Evolutionary conservation across 2,888 invertebrate species (phyloP).

Genomic region (Parnassius orleans): DNA sequence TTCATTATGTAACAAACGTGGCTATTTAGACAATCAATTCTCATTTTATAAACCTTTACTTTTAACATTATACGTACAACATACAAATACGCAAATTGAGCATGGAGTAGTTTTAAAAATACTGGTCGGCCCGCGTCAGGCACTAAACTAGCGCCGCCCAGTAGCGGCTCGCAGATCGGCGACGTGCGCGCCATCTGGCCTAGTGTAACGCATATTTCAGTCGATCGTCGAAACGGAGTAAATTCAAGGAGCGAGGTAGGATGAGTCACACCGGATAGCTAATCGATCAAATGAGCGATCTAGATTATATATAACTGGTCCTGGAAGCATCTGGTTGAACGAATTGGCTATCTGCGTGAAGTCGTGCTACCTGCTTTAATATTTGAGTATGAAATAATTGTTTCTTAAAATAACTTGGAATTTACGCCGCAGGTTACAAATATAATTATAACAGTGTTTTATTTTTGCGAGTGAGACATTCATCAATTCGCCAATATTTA

Average conservation of each 20-base stretch:
- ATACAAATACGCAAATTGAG: constrained; percentile 77
- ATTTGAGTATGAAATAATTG: background rate
- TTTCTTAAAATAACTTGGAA: background rate
- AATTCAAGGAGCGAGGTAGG: constrained; percentile 1
- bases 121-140: constrained; percentile 44
- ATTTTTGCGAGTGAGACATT: background rate
- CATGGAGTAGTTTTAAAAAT: constrained; percentile 68
- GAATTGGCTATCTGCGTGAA: constrained; percentile 14
- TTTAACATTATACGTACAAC: constrained; percentile 73
- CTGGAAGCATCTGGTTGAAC: constrained; percentile 17
- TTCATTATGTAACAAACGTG: constrained; percentile 93
- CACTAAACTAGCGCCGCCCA: constrained; percentile 4
- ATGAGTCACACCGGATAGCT: constrained; percentile 5
- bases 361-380: constrained; percentile 1
- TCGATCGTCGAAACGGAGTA: background rate
- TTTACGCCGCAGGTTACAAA: background rate
- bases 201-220: constrained; percentile 17
- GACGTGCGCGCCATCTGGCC: constrained; percentile 29
- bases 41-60: constrained; percentile 64
- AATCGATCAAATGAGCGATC: constrained; percentile 18
- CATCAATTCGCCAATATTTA: background rate
- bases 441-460: background rate
- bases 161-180: constrained; percentile 32
- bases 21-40: constrained; percentile 79
- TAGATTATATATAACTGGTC: constrained; percentile 26